phyloP scores from a whole-genome alignment of 53 echinoderm and acorn worm genomes.

The Mesocentrotus franciscanus region DNA sequence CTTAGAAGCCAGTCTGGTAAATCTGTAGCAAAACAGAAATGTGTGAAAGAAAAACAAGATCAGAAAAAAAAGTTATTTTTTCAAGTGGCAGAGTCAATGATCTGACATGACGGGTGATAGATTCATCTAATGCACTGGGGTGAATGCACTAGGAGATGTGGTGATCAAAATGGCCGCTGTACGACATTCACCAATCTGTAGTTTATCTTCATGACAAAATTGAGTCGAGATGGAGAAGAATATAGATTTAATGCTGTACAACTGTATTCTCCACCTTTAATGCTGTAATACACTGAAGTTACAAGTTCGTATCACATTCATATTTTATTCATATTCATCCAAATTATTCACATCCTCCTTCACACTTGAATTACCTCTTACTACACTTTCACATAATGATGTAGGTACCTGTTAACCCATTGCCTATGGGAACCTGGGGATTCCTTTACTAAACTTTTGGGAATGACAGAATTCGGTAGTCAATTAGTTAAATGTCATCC shows the following conservation, averaged over 20 bases:
- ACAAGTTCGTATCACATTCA: neutral
- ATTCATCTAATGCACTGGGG: neutral
- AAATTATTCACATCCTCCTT: too few species aligned
- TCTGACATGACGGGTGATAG: slow-evolving; percentile 15
- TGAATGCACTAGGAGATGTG: slow-evolving; percentile 6
- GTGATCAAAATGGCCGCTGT: neutral
- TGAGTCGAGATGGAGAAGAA: neutral
- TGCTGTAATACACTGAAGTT: neutral
- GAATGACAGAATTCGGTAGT: too few species aligned
- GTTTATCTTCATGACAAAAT: neutral
- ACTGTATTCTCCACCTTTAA: neutral
- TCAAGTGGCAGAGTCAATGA: slow-evolving; percentile 39
- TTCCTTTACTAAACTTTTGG: too few species aligned
- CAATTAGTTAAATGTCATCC: too few species aligned
- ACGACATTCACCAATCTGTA: neutral
- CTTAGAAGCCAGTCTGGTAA: slow-evolving; percentile 47
- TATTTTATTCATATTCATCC: neutral
- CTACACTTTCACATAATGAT: too few species aligned
- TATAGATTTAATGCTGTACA: neutral
- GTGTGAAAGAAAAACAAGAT: slow-evolving; percentile 52
- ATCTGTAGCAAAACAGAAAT: slow-evolving; percentile 55
- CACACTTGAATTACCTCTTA: too few species aligned
- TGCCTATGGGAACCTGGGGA: too few species aligned
- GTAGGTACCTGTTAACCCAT: too few species aligned
- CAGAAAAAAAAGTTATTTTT: slow-evolving; percentile 57